These are phyloP conservation scores for Schrankia costaestrigalis DNA, from an alignment of 2,888 invertebrate species.

Conservation along the genomic window DNA sequence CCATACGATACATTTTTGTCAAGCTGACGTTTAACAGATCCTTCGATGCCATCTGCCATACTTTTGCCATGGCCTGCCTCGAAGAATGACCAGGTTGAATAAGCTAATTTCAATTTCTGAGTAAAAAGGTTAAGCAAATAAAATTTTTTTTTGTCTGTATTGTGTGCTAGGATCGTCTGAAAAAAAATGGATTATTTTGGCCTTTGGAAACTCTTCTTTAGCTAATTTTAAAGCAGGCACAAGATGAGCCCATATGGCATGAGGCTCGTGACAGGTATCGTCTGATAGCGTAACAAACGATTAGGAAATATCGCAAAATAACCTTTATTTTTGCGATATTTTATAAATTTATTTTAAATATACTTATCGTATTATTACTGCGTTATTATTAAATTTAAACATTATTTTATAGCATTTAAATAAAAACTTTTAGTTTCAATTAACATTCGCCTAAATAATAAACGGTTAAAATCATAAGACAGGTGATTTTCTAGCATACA, in stretches of 20 bases:
- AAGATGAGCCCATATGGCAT: constrained; percentile 13
- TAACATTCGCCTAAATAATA: too few species aligned
- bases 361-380: too few species aligned
- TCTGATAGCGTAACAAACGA: constrained; percentile 11
- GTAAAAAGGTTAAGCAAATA: not conserved
- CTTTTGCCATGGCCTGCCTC: constrained; percentile 5
- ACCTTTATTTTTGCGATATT: too few species aligned
- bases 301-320: not conserved
- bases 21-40: too few species aligned
- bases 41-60: constrained; percentile 5
- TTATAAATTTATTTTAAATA: too few species aligned
- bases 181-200: not conserved
- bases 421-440: too few species aligned
- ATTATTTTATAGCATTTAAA: too few species aligned
- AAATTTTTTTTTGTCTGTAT: not conserved
- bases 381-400: too few species aligned
- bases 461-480: too few species aligned
- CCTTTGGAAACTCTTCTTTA: not conserved
- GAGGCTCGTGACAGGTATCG: constrained; percentile 10
- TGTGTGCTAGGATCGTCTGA: not conserved
- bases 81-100: not conserved
- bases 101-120: not conserved
- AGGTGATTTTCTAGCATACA: too few species aligned
- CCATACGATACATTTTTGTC: too few species aligned
- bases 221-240: constrained; percentile 4